Evolutionary conservation across 1,140 invertebrate species (phyloP), one percentile per base, ranked within the genome.

Genomic region (Euura saliciscinereae): DNA sequence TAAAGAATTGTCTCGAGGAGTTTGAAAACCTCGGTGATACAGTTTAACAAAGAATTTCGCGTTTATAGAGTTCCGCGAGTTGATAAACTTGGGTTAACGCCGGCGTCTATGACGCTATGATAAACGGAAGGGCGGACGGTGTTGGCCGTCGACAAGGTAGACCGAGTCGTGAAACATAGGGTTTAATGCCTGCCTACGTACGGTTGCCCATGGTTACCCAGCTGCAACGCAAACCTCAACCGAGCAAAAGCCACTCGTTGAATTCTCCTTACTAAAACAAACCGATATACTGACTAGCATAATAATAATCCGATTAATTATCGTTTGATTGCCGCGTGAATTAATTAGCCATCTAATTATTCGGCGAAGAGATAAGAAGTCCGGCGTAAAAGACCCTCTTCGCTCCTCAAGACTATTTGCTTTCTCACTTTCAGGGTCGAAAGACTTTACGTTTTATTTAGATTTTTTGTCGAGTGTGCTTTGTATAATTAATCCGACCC

Each of bases 11-110:
- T 28, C 28, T 1, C 28, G 28, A 28, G 28, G 28, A 28, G 28
- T 28, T 28, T 28, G 0, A 28, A 28, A 28, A 28, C 28, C 28
- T 28, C 28, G 28, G 28, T 28, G 28, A 28, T 28, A 28, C 28
- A 59, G 51, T n/a, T 59, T 11, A 59, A 59, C 51, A 59, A n/a
- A 59, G 10, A 59, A 59, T 59, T 59, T 59, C 51, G 51, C 51
- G 51, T 59, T 59, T 59, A 59, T 59, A 59, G 51, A 59, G 51
- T 6, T 11, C 51, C 13, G 6, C 51, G 51, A 59, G 51, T 59
- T 59, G 3, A n/a, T 59, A 59, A 59, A 59, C 6, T 59, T 59
- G 51, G 51, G 8, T 59, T 59, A 59, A 59, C 51, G 6, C 8
- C 51, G 51, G 51, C 51, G 51, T 59, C 13, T 59, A 59, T 59